Conservation (phyloP, 2,113 vertebrate species). For the Podilymbus podiceps region DNA sequence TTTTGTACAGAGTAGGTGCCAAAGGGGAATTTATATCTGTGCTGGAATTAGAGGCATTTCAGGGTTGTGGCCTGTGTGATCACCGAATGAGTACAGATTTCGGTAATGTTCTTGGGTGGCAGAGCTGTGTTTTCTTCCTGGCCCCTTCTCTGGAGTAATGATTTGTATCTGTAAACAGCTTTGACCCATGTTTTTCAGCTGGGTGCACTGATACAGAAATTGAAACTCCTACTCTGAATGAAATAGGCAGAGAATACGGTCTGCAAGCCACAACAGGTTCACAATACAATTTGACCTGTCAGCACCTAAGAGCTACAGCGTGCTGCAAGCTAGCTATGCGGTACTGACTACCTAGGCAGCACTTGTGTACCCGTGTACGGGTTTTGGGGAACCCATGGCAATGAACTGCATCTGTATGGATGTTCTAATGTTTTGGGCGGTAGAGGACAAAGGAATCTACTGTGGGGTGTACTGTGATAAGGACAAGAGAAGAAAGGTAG, state of each 20-base stretch:
- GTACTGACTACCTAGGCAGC: background rate
- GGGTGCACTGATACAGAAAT: background rate
- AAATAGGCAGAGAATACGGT: background rate
- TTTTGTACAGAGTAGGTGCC: background rate
- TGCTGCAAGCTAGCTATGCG: background rate
- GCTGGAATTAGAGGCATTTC: background rate
- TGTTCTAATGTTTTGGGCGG: background rate
- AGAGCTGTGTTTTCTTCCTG: background rate
- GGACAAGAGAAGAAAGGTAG: background rate
- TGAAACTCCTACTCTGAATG: background rate
- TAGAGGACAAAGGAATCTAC: background rate
- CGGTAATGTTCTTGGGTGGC: background rate
- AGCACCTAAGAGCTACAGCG: background rate
- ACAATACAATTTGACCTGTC: background rate
- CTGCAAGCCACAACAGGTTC: background rate
- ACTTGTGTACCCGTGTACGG: background rate
- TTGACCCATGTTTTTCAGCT: background rate
- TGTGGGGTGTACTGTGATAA: background rate
- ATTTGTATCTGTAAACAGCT: background rate
- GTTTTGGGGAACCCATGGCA: background rate
- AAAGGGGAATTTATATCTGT: background rate
- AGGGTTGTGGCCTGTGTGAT: background rate
- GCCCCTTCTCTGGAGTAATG: background rate
- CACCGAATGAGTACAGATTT: background rate
- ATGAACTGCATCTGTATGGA: background rate